Evolutionary conservation across 2,113 vertebrate genomes (phyloP).

Genomic region (Symphodus melops): DNA sequence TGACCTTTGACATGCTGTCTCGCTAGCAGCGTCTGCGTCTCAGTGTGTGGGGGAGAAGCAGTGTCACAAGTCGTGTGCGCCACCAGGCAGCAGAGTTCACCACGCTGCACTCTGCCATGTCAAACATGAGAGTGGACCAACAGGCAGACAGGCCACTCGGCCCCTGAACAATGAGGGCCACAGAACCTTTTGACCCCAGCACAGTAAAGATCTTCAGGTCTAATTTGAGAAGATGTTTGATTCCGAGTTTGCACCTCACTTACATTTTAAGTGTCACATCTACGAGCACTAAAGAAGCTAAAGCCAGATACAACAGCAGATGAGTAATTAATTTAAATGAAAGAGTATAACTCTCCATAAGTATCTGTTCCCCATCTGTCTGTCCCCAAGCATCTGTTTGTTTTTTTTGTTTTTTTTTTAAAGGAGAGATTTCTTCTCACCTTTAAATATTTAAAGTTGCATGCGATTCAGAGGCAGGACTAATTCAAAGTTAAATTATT

Average conservation of each 20-base stretch:
- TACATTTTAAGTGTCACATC: background rate
- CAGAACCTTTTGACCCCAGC: constrained; percentile 1
- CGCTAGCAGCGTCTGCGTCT: constrained; percentile 29
- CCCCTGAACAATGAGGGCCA: constrained; percentile 31
- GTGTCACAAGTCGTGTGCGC: constrained; percentile 52
- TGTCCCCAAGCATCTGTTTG: too few relatives aligned
- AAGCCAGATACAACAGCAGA: background rate
- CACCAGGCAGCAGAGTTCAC: constrained; percentile 49
- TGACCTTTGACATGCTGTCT: constrained; percentile 60
- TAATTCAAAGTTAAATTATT: constrained; percentile 1
- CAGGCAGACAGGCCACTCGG: constrained; percentile 19
- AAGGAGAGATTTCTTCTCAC: background rate
- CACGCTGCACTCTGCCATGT: constrained; percentile 44
- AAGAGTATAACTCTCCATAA: background rate
- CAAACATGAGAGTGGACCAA: constrained; percentile 50
- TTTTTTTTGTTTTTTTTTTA: background rate
- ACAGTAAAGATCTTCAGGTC: background rate
- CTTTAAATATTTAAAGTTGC: constrained; percentile 9
- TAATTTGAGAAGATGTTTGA: background rate
- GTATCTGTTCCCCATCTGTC: too few relatives aligned
- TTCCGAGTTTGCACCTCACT: constrained; percentile 7
- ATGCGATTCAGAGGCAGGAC: background rate
- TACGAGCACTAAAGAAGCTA: background rate
- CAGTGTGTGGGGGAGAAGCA: constrained; percentile 38
- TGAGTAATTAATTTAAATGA: background rate